Evolutionary conservation across 2,797 vertebrate species (phyloP), one percentile per base, ranked within the genome.

Genomic region (Gila robusta): DNA sequence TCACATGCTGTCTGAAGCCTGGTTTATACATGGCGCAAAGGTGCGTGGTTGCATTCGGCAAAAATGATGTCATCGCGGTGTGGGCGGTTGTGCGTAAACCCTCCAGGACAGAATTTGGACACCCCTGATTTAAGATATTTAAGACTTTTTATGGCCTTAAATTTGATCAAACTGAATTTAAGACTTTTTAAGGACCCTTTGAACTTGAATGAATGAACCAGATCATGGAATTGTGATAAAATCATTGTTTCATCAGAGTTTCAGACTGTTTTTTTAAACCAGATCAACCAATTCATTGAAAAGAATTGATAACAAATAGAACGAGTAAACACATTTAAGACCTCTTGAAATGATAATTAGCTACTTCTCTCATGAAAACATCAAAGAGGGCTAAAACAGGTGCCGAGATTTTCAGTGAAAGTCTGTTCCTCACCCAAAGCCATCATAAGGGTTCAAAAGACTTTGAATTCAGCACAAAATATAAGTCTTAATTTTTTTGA

Each of bases 211-310:
- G n/a, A 44, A 44, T 72, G 6, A 44, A 72, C 23, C 11, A 72
- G 16, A 44, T 47, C 23, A 44, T 72, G 39, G 35, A 72, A 26
- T 71, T 23, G 23, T 41, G 69, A 71, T 3, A 23, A 72, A 44
- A 44, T 56, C 7, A 21, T 56, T 23, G 52, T 21, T 56, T 72
- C 23, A 71, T 71, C 37, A 72, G 6, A 56, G 52, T 54, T 19
- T 71, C 69, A 71, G 69, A 71, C 69, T 71, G 21, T n/a, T 73
- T 49, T 73, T 47, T 32, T 32, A n/a, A n/a, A n/a, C n/a, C 14
- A 23, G 23, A 73, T 73, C 71, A 28, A 28, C 3, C 12, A 73
- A 49, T 19, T 73, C 0, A 73, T 26, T 73, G 6, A 73, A 72
- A 72, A 3, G 11, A 44, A 44, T 12, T 44, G 1, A 44, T 12